Conservation (phyloP, 2,113 vertebrate species). For the Macquaria australasica region DNA sequence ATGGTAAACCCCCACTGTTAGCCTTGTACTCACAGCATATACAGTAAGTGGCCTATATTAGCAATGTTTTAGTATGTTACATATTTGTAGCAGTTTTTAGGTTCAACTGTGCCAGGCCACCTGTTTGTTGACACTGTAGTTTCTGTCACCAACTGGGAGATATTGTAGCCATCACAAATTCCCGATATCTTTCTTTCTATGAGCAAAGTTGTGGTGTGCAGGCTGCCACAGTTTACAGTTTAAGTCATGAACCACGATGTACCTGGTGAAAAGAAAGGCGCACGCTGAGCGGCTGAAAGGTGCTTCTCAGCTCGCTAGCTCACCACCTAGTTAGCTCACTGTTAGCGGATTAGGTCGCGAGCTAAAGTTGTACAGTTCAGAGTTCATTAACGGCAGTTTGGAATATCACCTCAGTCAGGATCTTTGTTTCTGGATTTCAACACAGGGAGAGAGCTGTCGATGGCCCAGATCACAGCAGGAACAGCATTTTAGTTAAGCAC, state of each 20-base stretch:
- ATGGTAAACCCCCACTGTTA: neutral
- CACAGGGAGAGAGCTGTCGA: too few relatives aligned
- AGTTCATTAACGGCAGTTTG: neutral
- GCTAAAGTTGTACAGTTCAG: neutral
- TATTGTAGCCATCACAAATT: too few relatives aligned
- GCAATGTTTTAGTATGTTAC: too few relatives aligned
- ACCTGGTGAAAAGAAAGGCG: neutral
- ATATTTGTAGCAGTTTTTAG: too few relatives aligned
- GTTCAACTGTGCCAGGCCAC: too few relatives aligned
- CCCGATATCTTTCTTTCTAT: neutral
- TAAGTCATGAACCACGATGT: neutral
- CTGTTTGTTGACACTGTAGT: too few relatives aligned
- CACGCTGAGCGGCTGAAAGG: neutral
- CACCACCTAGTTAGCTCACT: neutral
- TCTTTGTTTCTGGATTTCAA: neutral
- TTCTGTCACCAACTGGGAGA: too few relatives aligned
- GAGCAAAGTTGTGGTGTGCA: neutral
- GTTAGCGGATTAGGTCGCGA: neutral
- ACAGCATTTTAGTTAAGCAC: constrained; percentile 36
- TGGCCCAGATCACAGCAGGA: constrained; percentile 36
- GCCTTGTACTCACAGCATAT: neutral
- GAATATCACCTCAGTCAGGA: neutral
- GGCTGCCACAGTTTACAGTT: neutral
- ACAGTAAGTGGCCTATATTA: neutral
- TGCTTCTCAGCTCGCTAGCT: neutral